Conservation (phyloP, 2,888 invertebrate genomes). For the Peribatodes rhomboidaria region DNA sequence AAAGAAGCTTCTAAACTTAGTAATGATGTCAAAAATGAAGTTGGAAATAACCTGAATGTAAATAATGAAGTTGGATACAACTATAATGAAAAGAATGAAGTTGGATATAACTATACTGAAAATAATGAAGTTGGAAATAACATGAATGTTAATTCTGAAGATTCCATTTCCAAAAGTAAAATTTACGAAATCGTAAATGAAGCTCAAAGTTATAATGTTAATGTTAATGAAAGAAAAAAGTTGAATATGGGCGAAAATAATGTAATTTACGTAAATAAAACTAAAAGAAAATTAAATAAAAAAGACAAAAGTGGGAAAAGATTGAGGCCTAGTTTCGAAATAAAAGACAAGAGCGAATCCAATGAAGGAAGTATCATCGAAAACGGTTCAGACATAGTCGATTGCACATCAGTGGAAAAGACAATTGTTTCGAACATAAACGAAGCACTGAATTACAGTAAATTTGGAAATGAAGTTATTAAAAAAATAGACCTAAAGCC, state of each 20-base stretch:
- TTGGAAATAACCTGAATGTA: background rate
- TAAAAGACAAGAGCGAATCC: background rate
- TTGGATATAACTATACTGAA: background rate
- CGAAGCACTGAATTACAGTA: slow-evolving; percentile 71
- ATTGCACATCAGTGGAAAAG: slow-evolving; percentile 66
- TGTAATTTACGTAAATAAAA: slow-evolving; percentile 56
- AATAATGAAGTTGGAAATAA: background rate
- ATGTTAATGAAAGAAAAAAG: slow-evolving; percentile 29
- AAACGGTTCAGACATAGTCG: slow-evolving; percentile 61
- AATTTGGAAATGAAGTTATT: slow-evolving; percentile 72
- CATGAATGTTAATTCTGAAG: background rate
- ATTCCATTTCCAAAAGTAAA: background rate
- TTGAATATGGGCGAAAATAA: slow-evolving; percentile 74
- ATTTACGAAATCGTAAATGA: background rate
- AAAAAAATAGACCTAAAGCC: slow-evolving; percentile 65
- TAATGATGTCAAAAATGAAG: background rate
- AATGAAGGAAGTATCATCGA: slow-evolving; percentile 14
- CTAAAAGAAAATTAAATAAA: slow-evolving; percentile 51
- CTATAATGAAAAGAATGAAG: background rate
- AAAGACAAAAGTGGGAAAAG: slow-evolving; percentile 26
- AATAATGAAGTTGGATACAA: background rate
- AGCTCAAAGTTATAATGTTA: background rate
- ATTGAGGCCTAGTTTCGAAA: slow-evolving; percentile 20
- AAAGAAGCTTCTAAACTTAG: slow-evolving; percentile 43
- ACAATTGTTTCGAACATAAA: slow-evolving; percentile 73